These are phyloP conservation scores for Danaus melanippus DNA, from an alignment of 1,140 invertebrate species.

Conservation along the genomic window DNA sequence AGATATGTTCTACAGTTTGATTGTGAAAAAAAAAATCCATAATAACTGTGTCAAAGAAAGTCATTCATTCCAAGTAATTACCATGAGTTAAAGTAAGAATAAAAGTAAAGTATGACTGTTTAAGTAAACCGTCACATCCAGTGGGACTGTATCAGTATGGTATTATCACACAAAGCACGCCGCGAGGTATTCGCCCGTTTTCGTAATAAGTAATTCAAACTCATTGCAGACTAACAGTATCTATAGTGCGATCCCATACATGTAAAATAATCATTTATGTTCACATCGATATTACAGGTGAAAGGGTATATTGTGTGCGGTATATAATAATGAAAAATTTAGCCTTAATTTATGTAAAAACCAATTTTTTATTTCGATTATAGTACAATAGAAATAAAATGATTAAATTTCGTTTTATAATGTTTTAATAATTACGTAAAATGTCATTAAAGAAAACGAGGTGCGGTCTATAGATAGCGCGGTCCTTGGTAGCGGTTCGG, in stretches of 20 bases:
- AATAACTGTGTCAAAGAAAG: too few species aligned
- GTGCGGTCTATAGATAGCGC: constrained; percentile 34
- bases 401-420: too few species aligned
- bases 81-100: too few species aligned
- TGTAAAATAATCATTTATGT: not conserved
- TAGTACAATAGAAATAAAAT: too few species aligned
- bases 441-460: constrained; percentile 16
- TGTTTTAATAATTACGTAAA: not conserved
- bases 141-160: constrained; percentile 1
- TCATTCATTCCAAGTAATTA: too few species aligned
- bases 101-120: too few species aligned
- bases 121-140: constrained; percentile 3
- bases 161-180: constrained; percentile 48
- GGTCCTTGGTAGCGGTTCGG: constrained; percentile 23
- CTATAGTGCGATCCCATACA: constrained; percentile 28
- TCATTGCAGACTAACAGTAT: constrained; percentile 29
- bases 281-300: not conserved
- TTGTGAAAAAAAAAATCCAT: too few species aligned
- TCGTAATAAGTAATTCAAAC: constrained; percentile 54
- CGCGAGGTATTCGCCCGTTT: constrained; percentile 49
- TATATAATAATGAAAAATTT: too few species aligned
- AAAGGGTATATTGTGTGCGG: too few species aligned
- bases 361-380: too few species aligned
- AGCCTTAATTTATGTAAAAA: too few species aligned
- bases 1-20: too few species aligned